Percentiles rank a stretch among this genome's conserved stretches.
Conservation (phyloP, 2,888 invertebrate genomes). For the Thelaira solivaga region DNA sequence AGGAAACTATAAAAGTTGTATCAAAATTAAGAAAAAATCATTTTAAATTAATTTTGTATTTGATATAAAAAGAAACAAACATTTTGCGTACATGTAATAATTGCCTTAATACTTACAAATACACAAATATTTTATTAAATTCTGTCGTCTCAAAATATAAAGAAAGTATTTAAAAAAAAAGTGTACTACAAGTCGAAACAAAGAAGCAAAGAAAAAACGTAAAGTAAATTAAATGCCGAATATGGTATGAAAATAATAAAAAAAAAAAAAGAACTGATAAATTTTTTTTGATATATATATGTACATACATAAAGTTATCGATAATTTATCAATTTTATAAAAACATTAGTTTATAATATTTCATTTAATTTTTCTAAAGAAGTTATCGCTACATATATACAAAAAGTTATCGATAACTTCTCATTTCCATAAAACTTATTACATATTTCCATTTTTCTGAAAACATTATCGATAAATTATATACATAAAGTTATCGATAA, state of each 20-base stretch:
- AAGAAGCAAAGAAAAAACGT: background rate
- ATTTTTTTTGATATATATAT: background rate
- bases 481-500: background rate
- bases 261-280: too few species aligned
- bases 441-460: background rate
- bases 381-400: background rate
- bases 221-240: too few species aligned
- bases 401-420: background rate
- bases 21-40: background rate
- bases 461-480: background rate
- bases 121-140: background rate
- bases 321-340: background rate
- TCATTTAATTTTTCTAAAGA: background rate
- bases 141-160: constrained; percentile 13
- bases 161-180: too few species aligned
- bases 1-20: background rate
- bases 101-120: constrained; percentile 40
- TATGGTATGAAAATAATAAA: too few species aligned
- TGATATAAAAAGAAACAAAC: background rate
- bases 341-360: background rate
- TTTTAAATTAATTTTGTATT: constrained; percentile 1
- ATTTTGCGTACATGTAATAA: constrained; percentile 53
- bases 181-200: too few species aligned
- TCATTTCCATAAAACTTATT: background rate
- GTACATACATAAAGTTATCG: background rate